Percentiles rank a stretch among this genome's conserved stretches.
These are phyloP conservation scores for Acheta domesticus DNA, from an alignment of 2,888 invertebrate genomes.

Conservation along the genomic window DNA sequence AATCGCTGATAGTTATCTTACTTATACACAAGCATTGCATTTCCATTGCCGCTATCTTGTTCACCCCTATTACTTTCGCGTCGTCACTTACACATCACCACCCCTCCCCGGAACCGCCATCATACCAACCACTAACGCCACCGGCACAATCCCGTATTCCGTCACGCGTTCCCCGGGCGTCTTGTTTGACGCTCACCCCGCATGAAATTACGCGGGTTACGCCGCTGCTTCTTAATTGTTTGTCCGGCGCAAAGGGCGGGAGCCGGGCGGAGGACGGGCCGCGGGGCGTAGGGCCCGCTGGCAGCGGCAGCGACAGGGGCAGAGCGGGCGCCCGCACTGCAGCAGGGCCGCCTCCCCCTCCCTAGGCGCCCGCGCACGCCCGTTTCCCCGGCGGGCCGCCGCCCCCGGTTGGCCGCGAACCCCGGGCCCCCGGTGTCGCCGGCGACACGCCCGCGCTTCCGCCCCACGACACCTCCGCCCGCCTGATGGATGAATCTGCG, in stretches of 20 bases:
- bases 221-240: slow-evolving; percentile 18
- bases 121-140: background rate
- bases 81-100: background rate
- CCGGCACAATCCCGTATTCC: background rate
- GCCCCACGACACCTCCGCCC: background rate
- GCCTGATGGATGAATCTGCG: slow-evolving; percentile 18
- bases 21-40: no score
- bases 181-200: background rate
- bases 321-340: background rate
- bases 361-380: no score
- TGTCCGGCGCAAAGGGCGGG: background rate
- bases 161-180: background rate
- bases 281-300: no score
- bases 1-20: no score
- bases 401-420: no score
- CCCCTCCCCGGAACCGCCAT: background rate
- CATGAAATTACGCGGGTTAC: slow-evolving; percentile 10
- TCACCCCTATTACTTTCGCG: no score
- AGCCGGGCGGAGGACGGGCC: background rate
- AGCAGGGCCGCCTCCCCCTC: background rate
- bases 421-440: no score
- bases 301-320: background rate
- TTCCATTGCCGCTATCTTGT: no score
- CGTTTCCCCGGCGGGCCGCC: no score
- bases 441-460: background rate